Evolutionary conservation across 1,140 invertebrate species (phyloP).

Genomic region (Homarus americanus): DNA sequence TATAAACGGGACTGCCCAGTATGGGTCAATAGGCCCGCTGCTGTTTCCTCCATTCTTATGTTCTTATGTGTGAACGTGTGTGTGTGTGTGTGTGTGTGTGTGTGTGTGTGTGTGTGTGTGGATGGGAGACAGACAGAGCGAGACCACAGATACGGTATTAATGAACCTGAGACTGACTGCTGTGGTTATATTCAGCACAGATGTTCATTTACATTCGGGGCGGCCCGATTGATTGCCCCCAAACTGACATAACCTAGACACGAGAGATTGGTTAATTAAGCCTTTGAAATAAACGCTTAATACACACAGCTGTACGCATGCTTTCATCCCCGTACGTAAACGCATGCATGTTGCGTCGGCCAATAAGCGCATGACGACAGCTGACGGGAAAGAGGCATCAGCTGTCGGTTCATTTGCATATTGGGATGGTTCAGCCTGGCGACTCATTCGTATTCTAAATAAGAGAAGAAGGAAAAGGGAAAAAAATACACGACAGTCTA

Average conservation of each 20-base stretch:
- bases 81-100: constrained; percentile 14
- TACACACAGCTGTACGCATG: neutral
- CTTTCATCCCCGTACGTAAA: neutral
- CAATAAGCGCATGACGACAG: neutral
- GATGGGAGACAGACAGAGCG: neutral
- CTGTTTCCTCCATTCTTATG: too few species aligned
- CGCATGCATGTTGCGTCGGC: neutral
- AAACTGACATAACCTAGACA: too few species aligned
- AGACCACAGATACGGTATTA: too few species aligned
- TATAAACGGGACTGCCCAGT: too few species aligned
- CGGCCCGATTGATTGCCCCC: too few species aligned
- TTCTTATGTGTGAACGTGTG: neutral
- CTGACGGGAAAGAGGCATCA: neutral
- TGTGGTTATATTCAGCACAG: too few species aligned
- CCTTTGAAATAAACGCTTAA: too few species aligned
- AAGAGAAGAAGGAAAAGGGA: neutral
- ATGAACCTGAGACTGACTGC: too few species aligned
- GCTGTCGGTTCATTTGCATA: constrained; percentile 27
- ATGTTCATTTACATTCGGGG: too few species aligned
- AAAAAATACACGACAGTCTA: neutral
- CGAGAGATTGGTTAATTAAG: too few species aligned
- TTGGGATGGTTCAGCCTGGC: constrained; percentile 7
- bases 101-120: constrained; percentile 1
- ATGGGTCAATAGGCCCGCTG: too few species aligned
- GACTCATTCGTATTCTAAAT: constrained; percentile 15